Conservation (phyloP, 2,113 vertebrate genomes). For the Poeciliopsis retropinna region DNA sequence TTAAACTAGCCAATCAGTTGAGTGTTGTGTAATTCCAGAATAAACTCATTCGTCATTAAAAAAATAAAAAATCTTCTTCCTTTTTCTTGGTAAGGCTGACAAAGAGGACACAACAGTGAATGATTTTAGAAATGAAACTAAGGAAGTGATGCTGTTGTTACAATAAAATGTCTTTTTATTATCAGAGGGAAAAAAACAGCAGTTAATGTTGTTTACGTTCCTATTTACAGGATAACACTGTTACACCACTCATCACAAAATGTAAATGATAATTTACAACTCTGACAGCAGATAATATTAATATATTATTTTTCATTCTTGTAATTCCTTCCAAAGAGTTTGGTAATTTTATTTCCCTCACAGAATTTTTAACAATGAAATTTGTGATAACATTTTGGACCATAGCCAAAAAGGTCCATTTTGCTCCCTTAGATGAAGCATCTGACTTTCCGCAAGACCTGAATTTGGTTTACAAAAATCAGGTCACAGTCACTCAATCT, state of each 20-base stretch:
- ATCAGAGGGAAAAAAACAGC: constrained; percentile 36
- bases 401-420: constrained; percentile 38
- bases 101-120: neutral
- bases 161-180: constrained; percentile 64
- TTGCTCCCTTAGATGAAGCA: constrained; percentile 20
- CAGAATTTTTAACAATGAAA: constrained; percentile 9
- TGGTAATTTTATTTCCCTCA: neutral
- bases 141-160: constrained; percentile 54
- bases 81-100: constrained; percentile 46
- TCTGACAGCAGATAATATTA: constrained; percentile 34
- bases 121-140: constrained; percentile 58
- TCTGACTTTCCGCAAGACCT: constrained; percentile 49
- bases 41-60: constrained; percentile 49
- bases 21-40: constrained; percentile 62
- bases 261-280: constrained; percentile 47
- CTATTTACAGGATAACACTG: constrained; percentile 25
- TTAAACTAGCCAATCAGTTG: constrained; percentile 43
- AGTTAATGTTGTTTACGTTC: constrained; percentile 28
- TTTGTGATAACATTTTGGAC: constrained; percentile 58
- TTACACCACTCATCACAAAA: constrained; percentile 22
- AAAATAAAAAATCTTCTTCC: constrained; percentile 57
- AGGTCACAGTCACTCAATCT: constrained; percentile 2
- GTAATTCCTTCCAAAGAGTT: constrained; percentile 26
- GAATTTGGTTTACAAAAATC: constrained; percentile 39
- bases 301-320: constrained; percentile 26